Conservation (phyloP, 2,113 vertebrate genomes). For the Peromyscus californicus region DNA sequence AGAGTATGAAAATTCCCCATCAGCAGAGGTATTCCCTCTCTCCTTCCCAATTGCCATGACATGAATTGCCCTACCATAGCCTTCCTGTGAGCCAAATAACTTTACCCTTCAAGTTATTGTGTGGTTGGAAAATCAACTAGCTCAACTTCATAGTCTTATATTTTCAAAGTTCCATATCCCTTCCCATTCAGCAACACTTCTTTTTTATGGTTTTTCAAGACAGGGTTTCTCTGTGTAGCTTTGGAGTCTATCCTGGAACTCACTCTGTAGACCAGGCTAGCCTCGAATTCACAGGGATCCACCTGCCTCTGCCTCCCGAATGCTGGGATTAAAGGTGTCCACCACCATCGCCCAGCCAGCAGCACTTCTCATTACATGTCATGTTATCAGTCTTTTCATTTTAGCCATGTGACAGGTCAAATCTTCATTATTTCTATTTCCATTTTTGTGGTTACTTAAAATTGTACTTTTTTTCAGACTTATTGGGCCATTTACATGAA, state of each 20-base stretch:
- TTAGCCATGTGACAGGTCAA: not conserved
- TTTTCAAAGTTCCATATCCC: not conserved
- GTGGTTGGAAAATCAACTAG: not conserved
- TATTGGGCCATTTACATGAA: not conserved
- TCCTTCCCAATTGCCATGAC: not conserved
- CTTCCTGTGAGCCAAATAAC: not conserved
- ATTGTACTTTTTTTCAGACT: conserved; percentile 8
- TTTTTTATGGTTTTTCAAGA: too few species aligned
- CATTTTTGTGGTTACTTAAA: not conserved
- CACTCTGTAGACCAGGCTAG: too few species aligned
- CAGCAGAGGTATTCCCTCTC: not conserved
- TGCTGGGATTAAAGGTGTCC: too few species aligned
- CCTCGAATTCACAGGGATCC: too few species aligned
- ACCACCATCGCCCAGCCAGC: not conserved
- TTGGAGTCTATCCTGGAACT: too few species aligned
- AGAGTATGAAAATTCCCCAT: not conserved
- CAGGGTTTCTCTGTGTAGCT: too few species aligned
- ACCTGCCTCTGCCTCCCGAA: too few species aligned
- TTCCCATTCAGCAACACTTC: not conserved
- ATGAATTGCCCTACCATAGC: not conserved
- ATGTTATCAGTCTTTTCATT: not conserved
- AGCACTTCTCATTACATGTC: not conserved
- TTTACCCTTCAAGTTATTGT: not conserved
- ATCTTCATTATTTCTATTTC: conserved; percentile 5
- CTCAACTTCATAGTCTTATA: too few species aligned